These are phyloP conservation scores for Dendrocopos noguchii DNA, from an alignment of 2,113 vertebrate species.

Conservation along the genomic window DNA sequence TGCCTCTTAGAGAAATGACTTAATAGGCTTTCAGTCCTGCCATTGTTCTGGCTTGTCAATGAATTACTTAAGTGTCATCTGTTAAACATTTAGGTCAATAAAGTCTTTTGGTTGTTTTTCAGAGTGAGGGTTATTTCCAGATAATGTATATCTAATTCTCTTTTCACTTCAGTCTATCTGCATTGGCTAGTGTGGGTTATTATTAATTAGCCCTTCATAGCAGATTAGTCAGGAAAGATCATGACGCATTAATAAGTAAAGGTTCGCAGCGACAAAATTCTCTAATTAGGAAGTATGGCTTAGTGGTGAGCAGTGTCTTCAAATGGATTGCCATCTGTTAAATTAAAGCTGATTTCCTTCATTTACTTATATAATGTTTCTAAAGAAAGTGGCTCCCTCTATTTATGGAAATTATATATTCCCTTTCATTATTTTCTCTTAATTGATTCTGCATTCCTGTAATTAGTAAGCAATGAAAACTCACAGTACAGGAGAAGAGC, in stretches of 20 bases:
- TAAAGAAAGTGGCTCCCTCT: conserved; percentile 52
- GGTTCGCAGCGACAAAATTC: conserved; percentile 69
- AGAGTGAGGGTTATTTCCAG: conserved; percentile 50
- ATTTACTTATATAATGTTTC: conserved; percentile 42
- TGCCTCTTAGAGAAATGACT: conserved; percentile 61
- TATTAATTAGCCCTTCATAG: conserved; percentile 77
- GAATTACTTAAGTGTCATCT: conserved; percentile 72
- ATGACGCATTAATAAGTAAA: conserved; percentile 52
- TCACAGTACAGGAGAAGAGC: conserved; percentile 33
- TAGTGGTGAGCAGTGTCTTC: conserved; percentile 73
- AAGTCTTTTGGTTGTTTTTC: conserved; percentile 58
- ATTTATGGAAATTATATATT: conserved; percentile 64
- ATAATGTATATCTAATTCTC: conserved; percentile 57
- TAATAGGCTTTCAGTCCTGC: conserved; percentile 48
- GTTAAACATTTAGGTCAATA: conserved; percentile 70
- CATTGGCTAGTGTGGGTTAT: conserved; percentile 49
- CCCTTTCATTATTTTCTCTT: conserved; percentile 62
- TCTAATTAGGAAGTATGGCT: conserved; percentile 72
- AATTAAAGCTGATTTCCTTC: conserved; percentile 58
- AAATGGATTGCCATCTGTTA: conserved; percentile 66
- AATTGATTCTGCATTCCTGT: conserved; percentile 64
- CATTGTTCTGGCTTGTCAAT: conserved; percentile 57
- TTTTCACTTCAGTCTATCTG: conserved; percentile 50
- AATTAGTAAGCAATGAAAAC: conserved; percentile 59
- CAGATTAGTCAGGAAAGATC: conserved; percentile 71